phyloP scores from a whole-genome alignment of 2,888 invertebrate species.

The Chesias legatella region DNA sequence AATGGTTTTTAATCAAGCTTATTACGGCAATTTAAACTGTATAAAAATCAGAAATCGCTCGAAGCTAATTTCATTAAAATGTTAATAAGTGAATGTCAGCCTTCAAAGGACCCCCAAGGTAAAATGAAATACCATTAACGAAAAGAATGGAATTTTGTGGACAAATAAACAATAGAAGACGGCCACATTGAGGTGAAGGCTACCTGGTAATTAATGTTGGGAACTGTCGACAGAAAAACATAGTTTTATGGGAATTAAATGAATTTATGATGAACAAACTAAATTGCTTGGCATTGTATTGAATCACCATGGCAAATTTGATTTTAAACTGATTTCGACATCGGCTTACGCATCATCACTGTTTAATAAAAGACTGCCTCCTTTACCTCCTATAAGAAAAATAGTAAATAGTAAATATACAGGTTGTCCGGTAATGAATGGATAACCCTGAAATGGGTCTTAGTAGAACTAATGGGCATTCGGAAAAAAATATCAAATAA shows the following conservation, averaged over 20 bases:
- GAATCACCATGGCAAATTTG: too few species aligned
- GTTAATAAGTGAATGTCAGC: constrained; percentile 14
- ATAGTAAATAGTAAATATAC: too few species aligned
- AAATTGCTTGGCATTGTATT: too few species aligned
- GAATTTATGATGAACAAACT: not conserved
- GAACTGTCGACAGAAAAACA: constrained; percentile 10
- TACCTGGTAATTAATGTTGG: constrained; percentile 20
- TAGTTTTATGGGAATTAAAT: constrained; percentile 14
- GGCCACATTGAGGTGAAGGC: constrained; percentile 30
- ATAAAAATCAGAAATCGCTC: constrained; percentile 10
- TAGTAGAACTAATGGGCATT: too few species aligned
- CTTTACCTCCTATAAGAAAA: too few species aligned
- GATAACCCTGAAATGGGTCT: too few species aligned
- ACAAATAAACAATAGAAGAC: constrained; percentile 25
- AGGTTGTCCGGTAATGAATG: too few species aligned
- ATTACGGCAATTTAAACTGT: constrained; percentile 10
- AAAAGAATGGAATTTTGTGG: constrained; percentile 22
- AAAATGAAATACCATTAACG: constrained; percentile 8
- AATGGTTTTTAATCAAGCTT: constrained; percentile 2
- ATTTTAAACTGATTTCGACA: too few species aligned
- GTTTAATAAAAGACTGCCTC: too few species aligned
- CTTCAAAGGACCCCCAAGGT: constrained; percentile 17
- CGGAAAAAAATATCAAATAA: too few species aligned
- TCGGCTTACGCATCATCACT: too few species aligned
- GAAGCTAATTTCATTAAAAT: constrained; percentile 14